Conservation (phyloP, 2,113 vertebrate genomes). For the Ahaetulla prasina region DNA sequence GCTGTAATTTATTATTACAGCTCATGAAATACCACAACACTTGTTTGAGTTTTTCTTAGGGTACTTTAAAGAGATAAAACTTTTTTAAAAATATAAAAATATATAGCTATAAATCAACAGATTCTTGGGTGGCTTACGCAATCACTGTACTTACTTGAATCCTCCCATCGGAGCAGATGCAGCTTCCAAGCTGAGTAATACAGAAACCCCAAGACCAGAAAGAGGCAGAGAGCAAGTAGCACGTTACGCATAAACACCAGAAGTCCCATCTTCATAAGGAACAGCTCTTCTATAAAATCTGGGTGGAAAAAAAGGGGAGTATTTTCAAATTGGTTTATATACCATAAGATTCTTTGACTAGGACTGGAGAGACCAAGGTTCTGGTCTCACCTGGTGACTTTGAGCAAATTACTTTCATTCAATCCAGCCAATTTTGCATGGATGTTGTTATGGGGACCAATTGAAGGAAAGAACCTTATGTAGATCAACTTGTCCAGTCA, state of each 20-base stretch:
- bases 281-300: slow-evolving; percentile 80
- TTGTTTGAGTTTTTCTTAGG: slow-evolving; percentile 28
- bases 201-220: slow-evolving; percentile 93
- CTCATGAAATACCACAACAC: slow-evolving; percentile 27
- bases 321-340: not conserved
- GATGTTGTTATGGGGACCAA: not conserved
- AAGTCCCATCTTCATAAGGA: slow-evolving; percentile 90
- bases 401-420: not conserved
- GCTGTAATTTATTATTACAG: slow-evolving; percentile 34
- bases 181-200: slow-evolving; percentile 94
- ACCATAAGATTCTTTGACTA: not conserved
- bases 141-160: slow-evolving; percentile 84
- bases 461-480: not conserved
- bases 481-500: not conserved
- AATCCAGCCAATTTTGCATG: not conserved
- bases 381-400: not conserved
- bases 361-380: not conserved
- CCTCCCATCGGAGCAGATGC: slow-evolving; percentile 88
- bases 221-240: slow-evolving; percentile 91
- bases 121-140: not conserved
- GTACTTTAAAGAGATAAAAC: slow-evolving; percentile 13
- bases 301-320: slow-evolving; percentile 27
- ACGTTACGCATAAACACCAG: slow-evolving; percentile 90
- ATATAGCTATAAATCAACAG: not conserved
- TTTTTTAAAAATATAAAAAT: slow-evolving; percentile 12